Base-by-base conservation (phyloP, 2,888 invertebrate species). In the Lithosia quadra region DNA sequence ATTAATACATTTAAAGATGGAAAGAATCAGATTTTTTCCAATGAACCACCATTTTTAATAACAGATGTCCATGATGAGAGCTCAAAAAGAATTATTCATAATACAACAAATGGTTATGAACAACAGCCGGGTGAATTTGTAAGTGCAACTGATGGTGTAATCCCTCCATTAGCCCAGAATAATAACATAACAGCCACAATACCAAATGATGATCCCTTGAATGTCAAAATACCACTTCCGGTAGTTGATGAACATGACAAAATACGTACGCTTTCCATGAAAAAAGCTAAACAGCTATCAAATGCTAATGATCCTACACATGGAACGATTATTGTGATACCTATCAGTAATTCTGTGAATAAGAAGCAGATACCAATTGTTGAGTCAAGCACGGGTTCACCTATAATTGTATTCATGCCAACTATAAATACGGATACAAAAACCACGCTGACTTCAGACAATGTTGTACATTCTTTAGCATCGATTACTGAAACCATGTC, bases 151-250 rank as follows among this genome's bases (percentile, higher is more conserved):
- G 55, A 56, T 0, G 0, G 13, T n/a, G 9, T 4, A 2, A 11
- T 22, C 22, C 22, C 22, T 55, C 4, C 55, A 55, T 10, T 10
- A 11, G 11, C 10, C 5, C 24, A 43, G 39, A 43, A 34, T 34
- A 33, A 10, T 33, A 34, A 49, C 4, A 24, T 11, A n/a, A 43
- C 7, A 62, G 2, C 1, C 33, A 15, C 21, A 63, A 34, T 5
- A 55, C 28, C 53, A 34, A 63, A 22, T 34, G 53, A 63, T 34
- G 61, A 36, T 22, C 65, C 65, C 28, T 56, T 36, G 18, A 65
- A 62, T 36, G 39, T 65, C 10, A 69, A 65, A 57, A 55, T 66
- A 66, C 69, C 65, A 22, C n/a, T 69, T 22, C 59, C 69, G 22
- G 13, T 22, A 53, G 8, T 8, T 21, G n/a, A 28, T 15, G 49